Conservation (phyloP, 2,888 invertebrate species). For the Digitonthophagus gazella region DNA sequence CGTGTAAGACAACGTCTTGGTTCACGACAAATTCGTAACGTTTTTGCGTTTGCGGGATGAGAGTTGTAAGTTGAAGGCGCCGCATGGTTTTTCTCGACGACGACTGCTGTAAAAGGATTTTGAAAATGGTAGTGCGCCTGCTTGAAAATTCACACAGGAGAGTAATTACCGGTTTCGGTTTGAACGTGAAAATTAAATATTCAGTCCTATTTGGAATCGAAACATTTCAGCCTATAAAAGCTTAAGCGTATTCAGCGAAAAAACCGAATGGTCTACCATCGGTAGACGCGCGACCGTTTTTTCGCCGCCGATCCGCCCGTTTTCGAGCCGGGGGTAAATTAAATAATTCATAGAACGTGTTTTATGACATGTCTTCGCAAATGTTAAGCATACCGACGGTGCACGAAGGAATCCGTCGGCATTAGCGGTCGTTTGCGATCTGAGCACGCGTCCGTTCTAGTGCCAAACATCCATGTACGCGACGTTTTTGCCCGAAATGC, state of each 20-base stretch:
- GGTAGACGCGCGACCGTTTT: conserved; percentile 9
- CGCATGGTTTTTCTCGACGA: background rate
- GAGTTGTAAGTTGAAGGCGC: background rate
- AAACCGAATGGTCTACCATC: conserved; percentile 15
- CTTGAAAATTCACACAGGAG: conserved; percentile 13
- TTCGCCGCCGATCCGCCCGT: conserved; percentile 9
- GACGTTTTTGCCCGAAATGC: conserved; percentile 35
- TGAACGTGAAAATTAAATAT: conserved; percentile 16
- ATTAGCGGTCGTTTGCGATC: conserved; percentile 31
- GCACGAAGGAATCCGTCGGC: conserved; percentile 27
- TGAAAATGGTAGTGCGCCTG: background rate
- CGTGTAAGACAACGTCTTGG: background rate
- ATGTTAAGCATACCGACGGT: conserved; percentile 30
- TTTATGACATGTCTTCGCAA: conserved; percentile 33
- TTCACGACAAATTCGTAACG: background rate
- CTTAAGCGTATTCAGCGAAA: conserved; percentile 19
- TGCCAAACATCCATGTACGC: conserved; percentile 37
- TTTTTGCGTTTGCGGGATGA: background rate
- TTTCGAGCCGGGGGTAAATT: conserved; percentile 28
- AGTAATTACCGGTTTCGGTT: conserved; percentile 14
- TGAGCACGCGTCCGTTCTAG: conserved; percentile 38
- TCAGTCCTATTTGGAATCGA: conserved; percentile 16
- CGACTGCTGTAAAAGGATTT: background rate
- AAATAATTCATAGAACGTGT: conserved; percentile 35
- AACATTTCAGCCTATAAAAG: conserved; percentile 17